Evolutionary conservation across 2,888 invertebrate species (phyloP).

Genomic region (Melinaea menophilus): DNA sequence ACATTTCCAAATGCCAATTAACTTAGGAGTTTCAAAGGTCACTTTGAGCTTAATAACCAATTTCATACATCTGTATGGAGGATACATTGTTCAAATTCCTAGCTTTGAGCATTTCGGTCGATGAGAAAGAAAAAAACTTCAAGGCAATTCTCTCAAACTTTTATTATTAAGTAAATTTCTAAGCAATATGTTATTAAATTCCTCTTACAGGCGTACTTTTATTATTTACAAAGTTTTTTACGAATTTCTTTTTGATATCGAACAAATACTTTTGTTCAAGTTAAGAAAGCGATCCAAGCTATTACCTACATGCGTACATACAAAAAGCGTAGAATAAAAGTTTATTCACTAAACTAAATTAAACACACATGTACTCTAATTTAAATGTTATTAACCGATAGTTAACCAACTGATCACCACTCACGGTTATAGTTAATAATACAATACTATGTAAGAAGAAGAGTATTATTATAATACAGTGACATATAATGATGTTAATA

Average conservation of each 20-base stretch:
- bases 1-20: not conserved
- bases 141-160: slow-evolving; percentile 39
- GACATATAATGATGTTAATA: no score
- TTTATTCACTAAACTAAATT: no score
- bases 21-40: not conserved
- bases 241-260: slow-evolving; percentile 16
- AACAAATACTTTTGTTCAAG: slow-evolving; percentile 16
- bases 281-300: slow-evolving; percentile 11
- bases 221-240: slow-evolving; percentile 30
- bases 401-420: no score
- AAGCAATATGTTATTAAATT: slow-evolving; percentile 36
- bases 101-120: slow-evolving; percentile 8
- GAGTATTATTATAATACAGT: no score
- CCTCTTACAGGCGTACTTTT: slow-evolving; percentile 31
- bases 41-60: slow-evolving; percentile 8
- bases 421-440: no score
- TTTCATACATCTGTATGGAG: slow-evolving; percentile 5
- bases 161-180: slow-evolving; percentile 39
- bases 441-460: no score
- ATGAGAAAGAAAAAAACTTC: slow-evolving; percentile 32
- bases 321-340: not conserved
- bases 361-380: no score
- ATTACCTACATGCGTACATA: not conserved
- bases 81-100: slow-evolving; percentile 17
- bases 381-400: no score